Percentiles rank a stretch among this genome's conserved stretches.
phyloP scores from a whole-genome alignment of 2,113 vertebrate species.

The Acanthisitta chloris region DNA sequence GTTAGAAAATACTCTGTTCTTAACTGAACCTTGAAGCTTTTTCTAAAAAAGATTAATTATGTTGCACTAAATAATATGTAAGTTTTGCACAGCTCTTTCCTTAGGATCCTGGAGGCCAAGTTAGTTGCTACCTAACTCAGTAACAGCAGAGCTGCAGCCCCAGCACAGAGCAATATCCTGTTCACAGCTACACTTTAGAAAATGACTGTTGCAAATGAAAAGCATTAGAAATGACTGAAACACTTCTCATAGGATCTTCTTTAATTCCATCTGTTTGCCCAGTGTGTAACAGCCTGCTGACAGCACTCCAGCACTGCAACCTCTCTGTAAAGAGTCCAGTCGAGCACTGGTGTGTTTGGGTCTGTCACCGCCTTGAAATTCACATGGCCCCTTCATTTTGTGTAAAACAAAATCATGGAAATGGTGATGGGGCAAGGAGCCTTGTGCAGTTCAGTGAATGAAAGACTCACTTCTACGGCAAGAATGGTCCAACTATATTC shows the following conservation, averaged over 20 bases:
- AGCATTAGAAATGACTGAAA: background rate
- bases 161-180: background rate
- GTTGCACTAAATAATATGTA: background rate
- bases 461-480: background rate
- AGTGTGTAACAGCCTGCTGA: background rate
- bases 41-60: background rate
- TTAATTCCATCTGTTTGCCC: background rate
- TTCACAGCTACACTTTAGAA: background rate
- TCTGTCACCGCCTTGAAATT: background rate
- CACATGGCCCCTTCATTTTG: background rate
- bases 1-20: background rate
- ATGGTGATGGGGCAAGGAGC: background rate
- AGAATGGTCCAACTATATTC: background rate
- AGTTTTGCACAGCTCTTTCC: background rate
- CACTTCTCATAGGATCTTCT: background rate
- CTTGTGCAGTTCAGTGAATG: background rate
- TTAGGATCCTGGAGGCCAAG: background rate
- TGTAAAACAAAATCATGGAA: background rate
- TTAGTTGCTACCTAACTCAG: background rate
- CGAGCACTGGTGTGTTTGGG: background rate
- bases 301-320: background rate
- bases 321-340: background rate
- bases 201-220: background rate
- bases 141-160: background rate
- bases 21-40: background rate